Conservation (phyloP, 1,140 invertebrate genomes). For the Cepaea nemoralis region DNA sequence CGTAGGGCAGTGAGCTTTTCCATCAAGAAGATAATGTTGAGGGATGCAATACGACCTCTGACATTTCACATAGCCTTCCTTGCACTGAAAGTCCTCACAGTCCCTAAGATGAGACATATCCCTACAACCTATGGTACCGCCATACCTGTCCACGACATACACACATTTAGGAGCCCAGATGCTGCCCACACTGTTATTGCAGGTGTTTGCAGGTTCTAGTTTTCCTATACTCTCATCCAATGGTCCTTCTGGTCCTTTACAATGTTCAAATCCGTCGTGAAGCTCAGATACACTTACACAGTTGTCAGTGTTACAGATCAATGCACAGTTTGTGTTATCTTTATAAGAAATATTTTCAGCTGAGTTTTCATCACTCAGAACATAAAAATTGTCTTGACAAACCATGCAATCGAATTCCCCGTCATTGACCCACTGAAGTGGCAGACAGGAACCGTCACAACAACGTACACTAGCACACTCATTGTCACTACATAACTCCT, state of each 20-base stretch:
- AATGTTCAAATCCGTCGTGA: background rate
- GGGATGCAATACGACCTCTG: slow-evolving; percentile 16
- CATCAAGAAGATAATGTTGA: background rate
- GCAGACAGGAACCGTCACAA: background rate
- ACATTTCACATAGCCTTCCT: slow-evolving; percentile 8
- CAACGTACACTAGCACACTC: background rate
- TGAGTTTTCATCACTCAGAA: background rate
- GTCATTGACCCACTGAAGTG: background rate
- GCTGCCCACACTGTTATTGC: too few relatives aligned
- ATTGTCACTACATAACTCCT: background rate
- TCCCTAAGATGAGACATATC: background rate
- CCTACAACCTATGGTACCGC: background rate
- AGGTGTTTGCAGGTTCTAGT: background rate
- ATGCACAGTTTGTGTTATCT: background rate
- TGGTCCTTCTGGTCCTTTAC: background rate
- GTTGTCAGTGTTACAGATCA: background rate
- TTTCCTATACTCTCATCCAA: too few relatives aligned
- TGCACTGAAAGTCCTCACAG: slow-evolving; percentile 4
- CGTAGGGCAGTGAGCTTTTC: background rate
- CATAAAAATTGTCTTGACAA: too few relatives aligned
- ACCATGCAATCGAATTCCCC: background rate
- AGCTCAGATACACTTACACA: background rate
- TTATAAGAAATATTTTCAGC: background rate
- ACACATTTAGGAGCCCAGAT: slow-evolving; percentile 12
- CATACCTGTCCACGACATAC: background rate